Conservation (phyloP, 2,113 vertebrate genomes). For the Cyphomyrus discorhynchus region DNA sequence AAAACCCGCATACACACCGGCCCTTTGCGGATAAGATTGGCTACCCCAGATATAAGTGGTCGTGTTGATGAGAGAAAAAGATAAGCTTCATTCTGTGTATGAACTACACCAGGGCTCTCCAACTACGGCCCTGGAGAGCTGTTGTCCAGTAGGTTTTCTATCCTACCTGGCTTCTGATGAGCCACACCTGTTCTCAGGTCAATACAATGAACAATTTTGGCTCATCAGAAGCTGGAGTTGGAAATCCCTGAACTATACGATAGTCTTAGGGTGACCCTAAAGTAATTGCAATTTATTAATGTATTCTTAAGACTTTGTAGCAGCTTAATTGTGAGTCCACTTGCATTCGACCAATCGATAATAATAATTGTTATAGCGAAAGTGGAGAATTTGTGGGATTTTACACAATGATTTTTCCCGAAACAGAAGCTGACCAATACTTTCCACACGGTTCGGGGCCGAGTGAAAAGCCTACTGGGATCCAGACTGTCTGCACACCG, state of each 20-base stretch:
- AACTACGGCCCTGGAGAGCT: too few species aligned
- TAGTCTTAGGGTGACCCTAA: background rate
- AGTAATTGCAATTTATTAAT: background rate
- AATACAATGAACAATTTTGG: too few species aligned
- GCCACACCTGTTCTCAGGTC: too few species aligned
- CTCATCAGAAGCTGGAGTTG: too few species aligned
- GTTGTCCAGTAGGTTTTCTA: too few species aligned
- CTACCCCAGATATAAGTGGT: background rate
- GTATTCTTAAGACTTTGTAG: background rate
- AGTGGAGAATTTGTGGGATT: background rate
- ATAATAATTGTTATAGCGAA: background rate
- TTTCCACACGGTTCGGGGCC: background rate
- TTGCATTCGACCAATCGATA: background rate
- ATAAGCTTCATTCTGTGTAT: background rate
- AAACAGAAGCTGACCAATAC: background rate
- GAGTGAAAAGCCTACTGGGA: background rate
- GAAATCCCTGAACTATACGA: background rate
- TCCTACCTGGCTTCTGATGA: too few species aligned
- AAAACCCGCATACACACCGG: too few species aligned
- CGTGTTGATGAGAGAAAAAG: background rate
- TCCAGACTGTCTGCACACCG: background rate
- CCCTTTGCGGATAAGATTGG: too few species aligned
- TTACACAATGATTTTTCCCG: background rate
- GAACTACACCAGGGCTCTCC: background rate
- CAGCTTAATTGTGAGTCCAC: background rate